Evolutionary conservation across 2,113 vertebrate genomes (phyloP).

Genomic region (Cardinalis cardinalis): DNA sequence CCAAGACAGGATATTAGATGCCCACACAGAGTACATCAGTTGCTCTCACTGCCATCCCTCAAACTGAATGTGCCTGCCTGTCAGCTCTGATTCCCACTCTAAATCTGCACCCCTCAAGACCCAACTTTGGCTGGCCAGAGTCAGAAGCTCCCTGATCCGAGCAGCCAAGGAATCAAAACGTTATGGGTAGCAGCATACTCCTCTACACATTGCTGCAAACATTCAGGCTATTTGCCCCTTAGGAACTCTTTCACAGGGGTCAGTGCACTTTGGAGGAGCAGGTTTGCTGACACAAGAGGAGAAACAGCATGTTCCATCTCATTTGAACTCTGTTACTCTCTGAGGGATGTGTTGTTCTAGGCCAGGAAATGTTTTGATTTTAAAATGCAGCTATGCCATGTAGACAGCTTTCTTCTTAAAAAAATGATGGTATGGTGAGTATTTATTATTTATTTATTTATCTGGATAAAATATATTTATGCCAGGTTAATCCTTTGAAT

Average conservation of each 20-base stretch:
- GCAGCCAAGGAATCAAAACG: not conserved
- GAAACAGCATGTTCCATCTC: not conserved
- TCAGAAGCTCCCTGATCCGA: not conserved
- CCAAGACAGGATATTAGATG: not conserved
- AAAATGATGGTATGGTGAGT: not conserved
- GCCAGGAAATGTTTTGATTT: conserved; percentile 11
- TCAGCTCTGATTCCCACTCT: not conserved
- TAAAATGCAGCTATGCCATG: not conserved
- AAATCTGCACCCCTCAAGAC: not conserved
- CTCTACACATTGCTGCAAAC: not conserved
- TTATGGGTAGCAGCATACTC: not conserved
- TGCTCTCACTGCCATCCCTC: not conserved
- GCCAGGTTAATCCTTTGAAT: not conserved
- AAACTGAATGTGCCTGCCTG: fast-evolving
- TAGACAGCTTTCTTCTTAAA: not conserved
- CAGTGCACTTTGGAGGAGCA: not conserved
- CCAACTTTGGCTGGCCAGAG: not conserved
- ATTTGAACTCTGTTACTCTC: not conserved
- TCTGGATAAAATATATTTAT: not conserved
- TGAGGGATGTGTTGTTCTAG: not conserved
- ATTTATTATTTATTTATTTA: too few species aligned
- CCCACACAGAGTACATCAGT: fast-evolving
- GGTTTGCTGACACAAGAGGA: not conserved
- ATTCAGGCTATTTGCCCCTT: not conserved
- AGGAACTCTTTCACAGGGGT: not conserved